Conservation (phyloP, 2,797 vertebrate species). For the Pygocentrus nattereri region DNA sequence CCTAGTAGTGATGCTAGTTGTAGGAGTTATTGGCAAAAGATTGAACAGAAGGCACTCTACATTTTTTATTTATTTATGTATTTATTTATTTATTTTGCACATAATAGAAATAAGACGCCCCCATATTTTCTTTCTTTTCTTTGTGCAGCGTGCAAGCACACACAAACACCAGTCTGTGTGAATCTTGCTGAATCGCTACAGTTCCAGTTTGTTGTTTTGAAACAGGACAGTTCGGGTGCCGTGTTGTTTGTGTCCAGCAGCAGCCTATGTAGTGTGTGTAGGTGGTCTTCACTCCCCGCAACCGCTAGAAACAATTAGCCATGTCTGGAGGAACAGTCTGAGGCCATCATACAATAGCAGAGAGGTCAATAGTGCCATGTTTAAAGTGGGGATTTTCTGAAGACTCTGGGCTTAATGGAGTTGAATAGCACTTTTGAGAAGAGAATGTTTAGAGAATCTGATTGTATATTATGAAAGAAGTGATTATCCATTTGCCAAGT, state of each 20-base stretch:
- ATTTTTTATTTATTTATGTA: too few relatives aligned
- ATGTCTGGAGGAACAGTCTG: constrained; percentile 60
- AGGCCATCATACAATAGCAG: constrained; percentile 56
- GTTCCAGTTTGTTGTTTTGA: constrained; percentile 31
- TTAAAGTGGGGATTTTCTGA: constrained; percentile 57
- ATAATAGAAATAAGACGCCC: constrained; percentile 47
- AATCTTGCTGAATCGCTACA: constrained; percentile 21
- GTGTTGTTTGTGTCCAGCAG: constrained; percentile 45
- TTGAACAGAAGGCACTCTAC: constrained; percentile 63
- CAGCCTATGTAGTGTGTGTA: constrained; percentile 38
- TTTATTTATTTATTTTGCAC: constrained; percentile 62
- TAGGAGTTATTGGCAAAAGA: constrained; percentile 68
- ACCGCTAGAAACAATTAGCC: constrained; percentile 60
- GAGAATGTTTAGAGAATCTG: constrained; percentile 55
- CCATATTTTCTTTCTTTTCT: constrained; percentile 48
- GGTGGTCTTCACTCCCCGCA: constrained; percentile 58
- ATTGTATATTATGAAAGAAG: constrained; percentile 47
- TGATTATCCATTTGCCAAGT: constrained; percentile 46
- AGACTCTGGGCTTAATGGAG: constrained; percentile 55
- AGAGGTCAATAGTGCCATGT: constrained; percentile 56
- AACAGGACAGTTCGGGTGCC: constrained; percentile 27
- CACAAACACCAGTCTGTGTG: constrained; percentile 22
- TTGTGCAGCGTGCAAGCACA: constrained; percentile 35
- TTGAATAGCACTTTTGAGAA: constrained; percentile 52
- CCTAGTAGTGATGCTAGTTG: constrained; percentile 65